Evolutionary conservation across 37 sponge, comb jelly and placozoan genomes (phyloP).

Genomic region (Beroe ovata): DNA sequence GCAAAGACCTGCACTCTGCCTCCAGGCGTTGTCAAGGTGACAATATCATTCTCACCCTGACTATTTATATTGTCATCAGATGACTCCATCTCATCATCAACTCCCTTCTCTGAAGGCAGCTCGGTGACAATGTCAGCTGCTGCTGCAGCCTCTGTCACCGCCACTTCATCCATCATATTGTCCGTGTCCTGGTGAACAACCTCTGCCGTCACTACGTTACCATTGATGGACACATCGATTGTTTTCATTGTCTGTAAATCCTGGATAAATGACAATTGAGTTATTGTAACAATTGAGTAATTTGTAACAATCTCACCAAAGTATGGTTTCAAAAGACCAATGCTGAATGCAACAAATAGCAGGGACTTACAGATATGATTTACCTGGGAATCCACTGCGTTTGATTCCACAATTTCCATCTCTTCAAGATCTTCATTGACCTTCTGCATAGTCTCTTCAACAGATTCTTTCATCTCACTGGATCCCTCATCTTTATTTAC

Average conservation of each 20-base stretch:
- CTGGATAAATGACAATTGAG: neutral
- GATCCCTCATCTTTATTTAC: neutral
- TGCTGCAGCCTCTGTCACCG: neutral
- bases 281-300: no score
- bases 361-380: no score
- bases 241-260: neutral
- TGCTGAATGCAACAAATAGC: no score
- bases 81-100: neutral
- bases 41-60: neutral
- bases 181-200: neutral
- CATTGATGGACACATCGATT: conserved; percentile 20
- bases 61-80: neutral
- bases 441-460: neutral
- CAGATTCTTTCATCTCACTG: neutral
- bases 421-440: neutral
- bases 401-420: neutral
- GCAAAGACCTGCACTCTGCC: neutral
- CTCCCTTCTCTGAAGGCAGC: neutral
- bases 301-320: no score
- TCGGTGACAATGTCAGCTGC: neutral
- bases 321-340: no score
- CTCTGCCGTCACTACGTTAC: conserved; percentile 2
- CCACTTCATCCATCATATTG: conserved; percentile 2
- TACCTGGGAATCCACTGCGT: neutral
- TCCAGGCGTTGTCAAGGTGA: neutral